Evolutionary conservation across 2,888 invertebrate genomes (phyloP), one percentile per base, ranked within the genome.

Genomic region (Tryphoninae sp.): DNA sequence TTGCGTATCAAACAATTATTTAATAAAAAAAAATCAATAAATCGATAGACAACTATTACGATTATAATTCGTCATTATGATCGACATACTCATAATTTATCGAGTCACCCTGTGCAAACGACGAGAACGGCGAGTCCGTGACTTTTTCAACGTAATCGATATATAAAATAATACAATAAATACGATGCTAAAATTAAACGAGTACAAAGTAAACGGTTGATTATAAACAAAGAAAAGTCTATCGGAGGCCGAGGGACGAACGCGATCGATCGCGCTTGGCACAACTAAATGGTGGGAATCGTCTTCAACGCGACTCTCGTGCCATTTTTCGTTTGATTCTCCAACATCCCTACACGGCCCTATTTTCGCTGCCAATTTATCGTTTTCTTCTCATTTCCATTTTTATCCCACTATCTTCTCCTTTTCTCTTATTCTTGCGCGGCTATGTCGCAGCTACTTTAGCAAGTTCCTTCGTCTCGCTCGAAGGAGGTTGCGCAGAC

Each of bases 141-240:
- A 62, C 58, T 55, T 73, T 64, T 69, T 40, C 9, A 71, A 53
- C 55, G 53, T 71, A 67, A 33, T 71, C 40, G 23, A 65, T 74
- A 62, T 71, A 69, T 75, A 74, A 71, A 81, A 73, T 77, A 76
- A 71, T 81, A 69, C 78, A 81, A 81, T 81, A 81, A 81, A 81
- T 81, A 81, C 61, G 71, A 78, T 33, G 55, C 65, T 45, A 81
- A 19, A 74, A 81, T 74, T 65, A 78, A 81, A 61, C 16, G 53
- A 71, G 74, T 78, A 78, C 69, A 69, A 75, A 81, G 69, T 69
- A 59, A 73, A 68, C 23, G 42, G 59, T 65, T 62, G 59, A 62
- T 8, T 59, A 53, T 8, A 16, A 16, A 0, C 64, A 74, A 53
- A 55, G 61, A 72, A 65, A 68, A 33, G 62, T 77, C 55, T 71